Conservation (phyloP, 2,888 invertebrate species). For the Cryptocephalus primarius region DNA sequence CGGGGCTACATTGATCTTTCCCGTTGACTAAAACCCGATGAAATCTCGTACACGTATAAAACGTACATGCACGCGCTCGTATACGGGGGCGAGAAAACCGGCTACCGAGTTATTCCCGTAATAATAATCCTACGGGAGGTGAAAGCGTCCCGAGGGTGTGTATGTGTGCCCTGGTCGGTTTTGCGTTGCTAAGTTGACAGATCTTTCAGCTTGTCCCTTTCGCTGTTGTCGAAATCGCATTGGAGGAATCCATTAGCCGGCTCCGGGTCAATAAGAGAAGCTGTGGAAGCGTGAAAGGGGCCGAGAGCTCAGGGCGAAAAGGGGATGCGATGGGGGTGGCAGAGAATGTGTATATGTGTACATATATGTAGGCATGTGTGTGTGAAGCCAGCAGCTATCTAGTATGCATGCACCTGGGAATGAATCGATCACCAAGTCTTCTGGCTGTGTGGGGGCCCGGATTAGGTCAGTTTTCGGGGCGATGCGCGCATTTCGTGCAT, state of each 20-base stretch:
- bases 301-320: slow-evolving; percentile 16
- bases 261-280: slow-evolving; percentile 30
- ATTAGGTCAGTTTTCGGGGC: slow-evolving; percentile 20
- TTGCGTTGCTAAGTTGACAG: no score
- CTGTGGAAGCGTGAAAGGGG: slow-evolving; percentile 24
- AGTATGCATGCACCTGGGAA: slow-evolving; percentile 27
- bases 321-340: neutral
- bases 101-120: no score
- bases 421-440: slow-evolving; percentile 23
- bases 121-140: no score
- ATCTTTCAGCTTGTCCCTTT: no score
- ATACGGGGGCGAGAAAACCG: no score
- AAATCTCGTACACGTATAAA: slow-evolving; percentile 4
- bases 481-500: slow-evolving; percentile 19
- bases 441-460: slow-evolving; percentile 8
- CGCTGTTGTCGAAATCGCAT: slow-evolving; percentile 1
- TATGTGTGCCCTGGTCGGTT: no score
- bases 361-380: neutral
- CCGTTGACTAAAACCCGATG: slow-evolving; percentile 2
- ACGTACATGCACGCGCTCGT: no score
- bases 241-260: slow-evolving; percentile 24
- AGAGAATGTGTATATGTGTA: neutral
- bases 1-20: slow-evolving; percentile 11
- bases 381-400: slow-evolving; percentile 5
- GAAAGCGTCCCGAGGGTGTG: no score